A percentile compares a stretch with the other conserved stretches of the same genome.
Conservation (phyloP, 2,113 vertebrate genomes). For the Orycteropus afer region DNA sequence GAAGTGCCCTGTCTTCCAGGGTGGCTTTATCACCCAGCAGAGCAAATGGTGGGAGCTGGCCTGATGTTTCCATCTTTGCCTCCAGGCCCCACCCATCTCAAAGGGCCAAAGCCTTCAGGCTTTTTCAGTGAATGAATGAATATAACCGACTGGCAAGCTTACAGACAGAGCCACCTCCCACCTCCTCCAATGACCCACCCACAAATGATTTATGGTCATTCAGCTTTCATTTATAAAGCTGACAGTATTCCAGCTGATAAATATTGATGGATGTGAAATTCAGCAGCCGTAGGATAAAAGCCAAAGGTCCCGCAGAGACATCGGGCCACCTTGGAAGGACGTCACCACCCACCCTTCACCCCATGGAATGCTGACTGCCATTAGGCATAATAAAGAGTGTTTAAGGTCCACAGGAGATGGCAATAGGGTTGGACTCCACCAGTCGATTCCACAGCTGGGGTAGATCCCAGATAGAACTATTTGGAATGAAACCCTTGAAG, state of each 20-base stretch:
- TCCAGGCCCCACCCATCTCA: background rate
- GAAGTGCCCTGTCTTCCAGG: background rate
- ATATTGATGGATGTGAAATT: constrained; percentile 90
- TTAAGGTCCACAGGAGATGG: constrained; percentile 81
- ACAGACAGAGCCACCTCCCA: background rate
- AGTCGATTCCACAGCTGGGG: constrained; percentile 26
- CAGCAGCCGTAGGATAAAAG: constrained; percentile 88
- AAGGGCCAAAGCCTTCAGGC: background rate
- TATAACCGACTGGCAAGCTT: constrained; percentile 60
- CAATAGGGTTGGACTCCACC: constrained; percentile 51
- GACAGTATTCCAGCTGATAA: constrained; percentile 89
- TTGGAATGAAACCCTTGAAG: constrained; percentile 7
- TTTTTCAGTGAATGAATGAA: constrained; percentile 55
- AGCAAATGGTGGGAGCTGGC: background rate
- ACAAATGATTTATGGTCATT: constrained; percentile 85
- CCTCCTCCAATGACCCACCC: constrained; percentile 49
- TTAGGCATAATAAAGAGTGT: constrained; percentile 84
- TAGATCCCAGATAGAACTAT: background rate
- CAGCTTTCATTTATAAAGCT: constrained; percentile 88
- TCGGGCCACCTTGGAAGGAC: constrained; percentile 87
- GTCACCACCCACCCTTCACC: constrained; percentile 84
- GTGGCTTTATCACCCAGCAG: background rate
- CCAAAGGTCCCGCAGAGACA: constrained; percentile 89
- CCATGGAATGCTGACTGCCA: constrained; percentile 88
- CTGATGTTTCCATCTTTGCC: background rate